A percentile compares a stretch with the other conserved stretches of the same genome.
Evolutionary conservation across 2,888 invertebrate species (phyloP).

Genomic region (Atherix ibis): DNA sequence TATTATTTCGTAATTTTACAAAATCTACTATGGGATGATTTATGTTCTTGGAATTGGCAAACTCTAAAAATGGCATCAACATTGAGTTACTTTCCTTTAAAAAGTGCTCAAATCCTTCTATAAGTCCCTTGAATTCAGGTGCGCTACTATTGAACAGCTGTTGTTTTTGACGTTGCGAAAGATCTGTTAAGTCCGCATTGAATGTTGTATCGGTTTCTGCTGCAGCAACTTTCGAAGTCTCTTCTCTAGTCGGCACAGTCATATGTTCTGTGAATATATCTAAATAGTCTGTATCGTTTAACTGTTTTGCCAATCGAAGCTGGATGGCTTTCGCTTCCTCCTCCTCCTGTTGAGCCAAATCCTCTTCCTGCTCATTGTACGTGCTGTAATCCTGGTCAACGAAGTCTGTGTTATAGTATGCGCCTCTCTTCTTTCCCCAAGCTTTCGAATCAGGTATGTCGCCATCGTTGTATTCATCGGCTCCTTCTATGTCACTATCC

Average conservation of each 20-base stretch:
- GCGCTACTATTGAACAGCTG: constrained; percentile 69
- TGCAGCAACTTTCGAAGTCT: constrained; percentile 22
- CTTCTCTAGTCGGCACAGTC: constrained; percentile 5
- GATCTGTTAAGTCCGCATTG: constrained; percentile 57
- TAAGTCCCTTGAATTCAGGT: constrained; percentile 66
- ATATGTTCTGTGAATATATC: constrained; percentile 36
- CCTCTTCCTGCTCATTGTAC: constrained; percentile 40
- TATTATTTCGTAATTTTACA: constrained; percentile 49
- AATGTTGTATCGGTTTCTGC: constrained; percentile 40
- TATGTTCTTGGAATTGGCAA: constrained; percentile 44
- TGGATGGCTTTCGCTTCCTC: constrained; percentile 71
- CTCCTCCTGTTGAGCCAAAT: constrained; percentile 64
- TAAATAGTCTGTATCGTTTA: constrained; percentile 64
- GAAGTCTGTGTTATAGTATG: constrained; percentile 77
- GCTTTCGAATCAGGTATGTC: constrained; percentile 61
- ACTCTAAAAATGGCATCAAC: constrained; percentile 49
- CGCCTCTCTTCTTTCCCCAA: constrained; percentile 70
- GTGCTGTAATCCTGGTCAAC: constrained; percentile 64
- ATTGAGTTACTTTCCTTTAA: constrained; percentile 47
- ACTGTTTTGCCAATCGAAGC: constrained; percentile 53
- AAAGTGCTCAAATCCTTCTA: constrained; percentile 62
- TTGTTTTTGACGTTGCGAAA: constrained; percentile 59
- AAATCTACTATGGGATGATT: constrained; percentile 52
- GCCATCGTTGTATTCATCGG: constrained; percentile 48
- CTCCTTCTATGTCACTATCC: constrained; percentile 63